Base-by-base conservation (phyloP, 2,888 invertebrate genomes). In the Tipula vernalis region DNA sequence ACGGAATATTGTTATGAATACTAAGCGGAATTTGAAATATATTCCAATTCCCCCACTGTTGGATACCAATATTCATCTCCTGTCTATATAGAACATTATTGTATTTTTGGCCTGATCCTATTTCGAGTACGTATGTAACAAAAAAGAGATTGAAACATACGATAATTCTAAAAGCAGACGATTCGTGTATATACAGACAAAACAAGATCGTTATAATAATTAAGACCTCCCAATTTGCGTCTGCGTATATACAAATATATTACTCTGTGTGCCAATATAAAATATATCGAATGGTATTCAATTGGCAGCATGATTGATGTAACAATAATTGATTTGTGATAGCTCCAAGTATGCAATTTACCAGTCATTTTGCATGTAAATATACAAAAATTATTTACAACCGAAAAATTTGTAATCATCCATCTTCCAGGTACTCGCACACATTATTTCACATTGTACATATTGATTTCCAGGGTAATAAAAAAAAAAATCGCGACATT, bases 261-360 rank as follows among this genome's bases (percentile, higher is more conserved):
- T 44, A 44, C 12, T 10, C 3, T 57, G 51, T 28, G 10, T 28
- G 28, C 28, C 71, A 71, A 10, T 4, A 15, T 51, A 15, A 8
- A 10, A 71, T 71, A 15, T n/a, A 71, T 15, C 5, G 15, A n/a
- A 51, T 15, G 51, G 15, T 13, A 71, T 71, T 2, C 51, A 15
- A 51, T 71, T 71, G 71, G 71, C 71, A 71, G 71, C 71, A 71
- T 71, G 71, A 71, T 71, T 71, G 71, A 71, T 71, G 71, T 71
- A 71, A 71, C 18, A 71, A 71, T 71, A 71, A 71, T 71, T 71
- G 71, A 71, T 71, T 71, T 71, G 10, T 28, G 71, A 71, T 71
- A 71, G 28, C 71, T 28, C 5, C 8, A 28, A 71, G 28, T 71
- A 71, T 28, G 28, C 28, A 71, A 71, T 71, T 71, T 71, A 71